Evolutionary conservation across 2,888 invertebrate species (phyloP).

Genomic region (Patella caerulea): DNA sequence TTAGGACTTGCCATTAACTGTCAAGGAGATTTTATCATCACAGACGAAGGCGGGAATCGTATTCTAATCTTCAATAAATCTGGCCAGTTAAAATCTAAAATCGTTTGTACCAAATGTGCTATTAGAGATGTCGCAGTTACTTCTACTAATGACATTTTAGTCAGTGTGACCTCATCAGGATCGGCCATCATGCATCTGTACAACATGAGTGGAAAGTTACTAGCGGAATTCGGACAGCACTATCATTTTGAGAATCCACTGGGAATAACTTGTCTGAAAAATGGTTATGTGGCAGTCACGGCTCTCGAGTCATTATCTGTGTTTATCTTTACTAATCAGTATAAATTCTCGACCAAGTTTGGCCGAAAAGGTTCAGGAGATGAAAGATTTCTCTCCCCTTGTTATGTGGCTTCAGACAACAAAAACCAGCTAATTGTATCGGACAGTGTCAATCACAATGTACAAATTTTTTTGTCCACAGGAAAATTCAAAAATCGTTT

Average conservation of each 20-base stretch:
- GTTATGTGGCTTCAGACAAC: slow-evolving; percentile 52
- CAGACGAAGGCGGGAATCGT: slow-evolving; percentile 58
- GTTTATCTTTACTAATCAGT: slow-evolving; percentile 56
- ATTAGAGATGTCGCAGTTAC: slow-evolving; percentile 55
- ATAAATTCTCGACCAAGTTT: slow-evolving; percentile 58
- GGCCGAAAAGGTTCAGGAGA: slow-evolving; percentile 61
- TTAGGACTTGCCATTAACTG: slow-evolving; percentile 55
- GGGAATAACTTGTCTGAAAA: slow-evolving; percentile 51
- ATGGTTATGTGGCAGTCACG: slow-evolving; percentile 52
- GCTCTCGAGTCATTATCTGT: slow-evolving; percentile 54
- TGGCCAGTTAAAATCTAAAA: slow-evolving; percentile 48
- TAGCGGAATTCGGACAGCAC: slow-evolving; percentile 54
- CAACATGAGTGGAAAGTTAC: slow-evolving; percentile 45
- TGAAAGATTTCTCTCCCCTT: slow-evolving; percentile 55
- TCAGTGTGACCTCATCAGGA: slow-evolving; percentile 51
- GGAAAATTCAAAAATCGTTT: slow-evolving; percentile 61
- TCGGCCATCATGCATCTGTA: slow-evolving; percentile 53
- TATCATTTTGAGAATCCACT: slow-evolving; percentile 55
- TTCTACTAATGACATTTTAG: slow-evolving; percentile 49
- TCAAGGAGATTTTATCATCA: slow-evolving; percentile 56
- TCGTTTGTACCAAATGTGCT: slow-evolving; percentile 50
- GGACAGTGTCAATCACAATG: slow-evolving; percentile 56
- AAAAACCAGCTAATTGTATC: slow-evolving; percentile 62
- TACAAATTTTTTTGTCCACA: slow-evolving; percentile 53
- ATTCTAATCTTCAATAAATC: slow-evolving; percentile 55